phyloP scores from a whole-genome alignment of 2,797 vertebrate species.

The Enteromius trimaculatus region DNA sequence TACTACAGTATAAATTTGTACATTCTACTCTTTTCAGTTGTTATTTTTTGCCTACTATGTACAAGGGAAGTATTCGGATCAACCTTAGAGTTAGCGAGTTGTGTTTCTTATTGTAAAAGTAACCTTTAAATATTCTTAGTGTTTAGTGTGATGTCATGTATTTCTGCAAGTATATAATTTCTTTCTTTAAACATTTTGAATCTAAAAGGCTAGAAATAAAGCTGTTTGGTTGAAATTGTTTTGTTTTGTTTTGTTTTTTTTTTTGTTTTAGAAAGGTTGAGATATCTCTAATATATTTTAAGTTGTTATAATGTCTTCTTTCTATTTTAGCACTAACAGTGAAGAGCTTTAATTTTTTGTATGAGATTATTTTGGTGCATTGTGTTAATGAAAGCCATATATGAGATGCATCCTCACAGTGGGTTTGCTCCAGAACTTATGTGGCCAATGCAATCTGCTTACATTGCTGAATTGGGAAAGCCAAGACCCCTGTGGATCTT shows the following conservation, averaged over 20 bases:
- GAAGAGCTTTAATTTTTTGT: neutral
- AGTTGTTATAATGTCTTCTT: neutral
- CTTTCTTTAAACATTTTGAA: neutral
- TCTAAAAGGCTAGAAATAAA: neutral
- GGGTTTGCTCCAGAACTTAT: constrained; percentile 32
- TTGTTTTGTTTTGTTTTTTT: too few relatives aligned
- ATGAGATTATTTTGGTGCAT: constrained; percentile 3
- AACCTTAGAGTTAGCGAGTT: too few relatives aligned
- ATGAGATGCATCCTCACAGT: neutral
- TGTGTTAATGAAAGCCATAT: neutral
- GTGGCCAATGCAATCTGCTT: constrained; percentile 19
- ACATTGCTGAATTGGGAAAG: constrained; percentile 30
- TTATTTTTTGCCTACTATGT: too few relatives aligned
- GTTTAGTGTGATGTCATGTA: neutral
- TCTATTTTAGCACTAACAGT: neutral
- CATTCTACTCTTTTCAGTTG: too few relatives aligned
- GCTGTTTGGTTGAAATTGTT: neutral
- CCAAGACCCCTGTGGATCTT: constrained; percentile 21
- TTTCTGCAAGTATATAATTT: neutral
- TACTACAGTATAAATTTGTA: too few relatives aligned
- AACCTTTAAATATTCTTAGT: neutral
- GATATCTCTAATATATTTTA: neutral
- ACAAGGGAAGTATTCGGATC: too few relatives aligned
- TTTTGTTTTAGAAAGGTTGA: too few relatives aligned
- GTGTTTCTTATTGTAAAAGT: too few relatives aligned